These are phyloP conservation scores for Hiodon alosoides DNA, from an alignment of 2,113 vertebrate species.

Conservation along the genomic window DNA sequence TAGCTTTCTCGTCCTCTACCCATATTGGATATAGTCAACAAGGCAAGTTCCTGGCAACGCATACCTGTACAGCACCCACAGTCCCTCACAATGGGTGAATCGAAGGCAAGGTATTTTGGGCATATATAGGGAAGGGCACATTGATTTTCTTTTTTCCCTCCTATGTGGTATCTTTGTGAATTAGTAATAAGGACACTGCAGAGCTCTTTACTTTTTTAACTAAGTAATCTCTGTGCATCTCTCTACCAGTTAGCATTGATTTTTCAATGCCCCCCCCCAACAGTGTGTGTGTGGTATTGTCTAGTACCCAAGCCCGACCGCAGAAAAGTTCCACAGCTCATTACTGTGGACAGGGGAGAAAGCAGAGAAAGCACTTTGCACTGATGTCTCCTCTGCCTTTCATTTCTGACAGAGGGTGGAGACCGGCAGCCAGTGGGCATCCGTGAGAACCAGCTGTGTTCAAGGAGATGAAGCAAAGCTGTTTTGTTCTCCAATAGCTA, in stretches of 20 bases:
- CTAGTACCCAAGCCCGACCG: not conserved
- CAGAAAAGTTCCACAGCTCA: not conserved
- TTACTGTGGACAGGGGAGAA: not conserved
- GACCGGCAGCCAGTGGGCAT: not conserved
- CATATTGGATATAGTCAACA: not conserved
- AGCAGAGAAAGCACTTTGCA: not conserved
- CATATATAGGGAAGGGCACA: slow-evolving; percentile 4
- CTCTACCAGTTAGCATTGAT: not conserved
- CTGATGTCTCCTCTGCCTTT: not conserved
- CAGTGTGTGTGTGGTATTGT: not conserved
- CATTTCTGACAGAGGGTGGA: not conserved
- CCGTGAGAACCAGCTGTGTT: slow-evolving; percentile 27
- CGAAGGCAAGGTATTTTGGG: not conserved
- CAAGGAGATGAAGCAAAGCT: slow-evolving; percentile 23
- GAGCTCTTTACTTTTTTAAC: slow-evolving; percentile 5
- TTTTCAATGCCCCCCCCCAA: not conserved
- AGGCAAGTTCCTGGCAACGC: not conserved
- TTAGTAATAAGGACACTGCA: slow-evolving; percentile 21
- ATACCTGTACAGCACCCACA: not conserved
- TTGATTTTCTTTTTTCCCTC: slow-evolving; percentile 16
- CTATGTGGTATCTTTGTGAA: slow-evolving; percentile 18
- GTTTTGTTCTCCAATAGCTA: slow-evolving; percentile 30
- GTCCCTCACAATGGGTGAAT: not conserved
- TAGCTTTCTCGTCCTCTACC: not conserved
- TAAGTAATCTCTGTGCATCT: slow-evolving; percentile 9